Evolutionary conservation across 2,113 vertebrate genomes (phyloP).

Genomic region (Callaeas wilsoni): DNA sequence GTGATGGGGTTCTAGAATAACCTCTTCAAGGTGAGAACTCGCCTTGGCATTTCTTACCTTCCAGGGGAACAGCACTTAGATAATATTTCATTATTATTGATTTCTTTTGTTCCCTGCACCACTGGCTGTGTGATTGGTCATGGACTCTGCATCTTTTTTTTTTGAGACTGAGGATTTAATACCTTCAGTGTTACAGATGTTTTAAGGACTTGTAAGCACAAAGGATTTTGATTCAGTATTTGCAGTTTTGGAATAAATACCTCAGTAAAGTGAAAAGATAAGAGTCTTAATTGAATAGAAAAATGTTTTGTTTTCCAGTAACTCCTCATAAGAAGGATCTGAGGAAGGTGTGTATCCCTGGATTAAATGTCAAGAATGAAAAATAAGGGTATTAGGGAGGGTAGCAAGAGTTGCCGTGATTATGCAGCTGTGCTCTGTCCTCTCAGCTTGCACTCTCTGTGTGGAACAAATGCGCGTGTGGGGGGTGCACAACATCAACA

Average conservation of each 20-base stretch:
- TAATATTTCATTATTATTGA: not conserved
- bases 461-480: accelerated
- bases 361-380: constrained; percentile 25
- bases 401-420: not conserved
- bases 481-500: not conserved
- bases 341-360: not conserved
- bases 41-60: not conserved
- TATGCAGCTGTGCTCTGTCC: not conserved
- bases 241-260: not conserved
- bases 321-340: not conserved
- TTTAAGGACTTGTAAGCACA: not conserved
- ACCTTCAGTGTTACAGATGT: not conserved
- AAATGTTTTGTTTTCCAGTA: not conserved
- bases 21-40: not conserved
- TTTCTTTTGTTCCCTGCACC: not conserved
- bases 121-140: not conserved
- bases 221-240: not conserved
- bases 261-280: not conserved
- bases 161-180: not conserved
- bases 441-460: not conserved
- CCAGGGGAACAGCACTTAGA: not conserved
- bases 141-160: not conserved
- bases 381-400: not conserved
- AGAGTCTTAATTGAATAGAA: not conserved
- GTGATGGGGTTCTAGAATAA: not conserved